Evolutionary conservation across 2,797 vertebrate species (phyloP), one percentile per base, ranked within the genome.

Genomic region (Malacoraja senta): DNA sequence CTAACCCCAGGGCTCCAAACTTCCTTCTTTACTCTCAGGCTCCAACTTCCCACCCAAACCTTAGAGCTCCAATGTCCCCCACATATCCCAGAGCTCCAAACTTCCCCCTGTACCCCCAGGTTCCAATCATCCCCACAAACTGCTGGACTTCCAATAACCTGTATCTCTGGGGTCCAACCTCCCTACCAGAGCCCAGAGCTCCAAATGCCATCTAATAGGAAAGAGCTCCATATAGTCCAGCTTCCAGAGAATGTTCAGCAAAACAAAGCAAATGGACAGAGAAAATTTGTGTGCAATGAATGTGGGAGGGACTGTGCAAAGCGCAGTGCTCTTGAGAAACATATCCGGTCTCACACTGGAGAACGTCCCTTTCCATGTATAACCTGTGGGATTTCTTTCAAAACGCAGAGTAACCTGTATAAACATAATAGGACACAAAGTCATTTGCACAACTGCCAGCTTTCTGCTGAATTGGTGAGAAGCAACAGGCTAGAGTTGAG

Each of bases 401-500:
- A 99, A 96, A 99, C 99, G 65, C 99, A 99, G 96, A 99, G 99
- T 96, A 99, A 99, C 95, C 95, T 99, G 93, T 99, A 99, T 90
- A 99, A 99, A 94, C 99, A 99, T 94, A 96, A 97, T 93, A 97
- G 98, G 8, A 99, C 98, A 1, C 99, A 99, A 95, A 98, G 98
- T 0, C 99, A 99, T 0, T 96, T 97, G 94, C 97, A 95, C 95
- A 97, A 97, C 17, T 96, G 97, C 8, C 97, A 97, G 7, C 96
- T 97, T 76, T 97, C 97, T 24, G 96, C 96, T 0, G 98, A 98
- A 94, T 96, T 97, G 0, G 97, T 97, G n/a, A 96, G 93, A 53
- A 94, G 94, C 2, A 95, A 95, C 93, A 95, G 95, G n/a, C 26
- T 8, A 29, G 93, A 13, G 97, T 68, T 95, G 95, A 94, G 95